Evolutionary conservation across 2,113 vertebrate genomes (phyloP), one percentile per base, ranked within the genome.

Genomic region (Neogale vison): DNA sequence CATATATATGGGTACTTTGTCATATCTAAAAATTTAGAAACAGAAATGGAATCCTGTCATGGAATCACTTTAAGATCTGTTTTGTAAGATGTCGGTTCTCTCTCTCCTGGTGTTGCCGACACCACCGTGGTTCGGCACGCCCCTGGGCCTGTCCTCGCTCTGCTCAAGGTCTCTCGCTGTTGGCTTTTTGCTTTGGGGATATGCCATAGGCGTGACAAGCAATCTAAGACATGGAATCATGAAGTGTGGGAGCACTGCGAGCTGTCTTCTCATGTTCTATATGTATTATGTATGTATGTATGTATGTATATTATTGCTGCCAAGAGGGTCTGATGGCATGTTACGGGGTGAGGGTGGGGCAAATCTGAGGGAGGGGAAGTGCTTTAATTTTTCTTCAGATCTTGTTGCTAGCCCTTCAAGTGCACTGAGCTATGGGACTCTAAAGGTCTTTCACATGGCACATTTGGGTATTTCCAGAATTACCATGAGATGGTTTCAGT

Each of bases 1-100:
- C 98, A 98, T 99, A 99, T 99, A 98, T 99, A 98, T 99, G 99
- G 99, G 99, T 99, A 99, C 99, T 99, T 99, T 96, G 98, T 98
- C 99, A 98, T 98, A 98, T 99, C 0, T 97, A 92, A 98, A 98
- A 97, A 97, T 95, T 84, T 98, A 99, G 98, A 98, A 97, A 97
- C 95, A 93, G 96, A 98, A 97, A 77, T 98, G 97, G 97, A 99
- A 98, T 98, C 97, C 96, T 98, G 96, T 98, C 97, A 98, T 90
- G 98, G 65, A 96, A 96, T 95, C 97, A 91, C 87, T 98, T 92
- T 95, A 96, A 97, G 97, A 98, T 97, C 88, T 93, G 65, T 98
- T 98, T 97, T 31, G 3, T 95, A 96, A 98, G 98, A 96, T 98
- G 97, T 98, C 98, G 88, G 88, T 52, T 88, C 91, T 81, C n/a